Base-by-base conservation (phyloP, 2,113 vertebrate species). In the Mixornis gularis region DNA sequence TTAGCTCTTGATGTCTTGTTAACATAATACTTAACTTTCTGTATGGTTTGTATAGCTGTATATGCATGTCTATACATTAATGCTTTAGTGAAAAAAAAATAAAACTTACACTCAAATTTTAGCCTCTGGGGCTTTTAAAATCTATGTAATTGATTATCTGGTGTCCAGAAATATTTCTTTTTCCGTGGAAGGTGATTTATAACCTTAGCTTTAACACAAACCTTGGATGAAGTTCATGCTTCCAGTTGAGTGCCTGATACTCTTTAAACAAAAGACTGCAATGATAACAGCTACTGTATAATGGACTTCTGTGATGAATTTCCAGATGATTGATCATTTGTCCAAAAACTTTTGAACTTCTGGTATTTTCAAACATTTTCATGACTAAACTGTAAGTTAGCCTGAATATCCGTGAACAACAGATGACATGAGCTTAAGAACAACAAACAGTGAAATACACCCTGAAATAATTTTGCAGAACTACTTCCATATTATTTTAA, bases 221-320 rank as follows among this genome's bases (percentile, higher is more conserved):
- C 77, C 79, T 95, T 92, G 88, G 89, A 93, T 65, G 43, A 7
- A 94, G 70, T 89, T 90, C 62, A 41, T 87, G 58, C 80, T 89
- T 94, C 73, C 73, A 76, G 40, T 89, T 79, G 80, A 94, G 63
- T 76, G 63, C 44, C 44, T 89, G 89, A 79, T 95, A 85, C 34
- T 79, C n/a, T 92, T 88, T 84, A 92, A 95, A 92, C 76, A 95
- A 93, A 91, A 87, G 79, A 15, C 64, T 87, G 83, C 71, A 84
- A 90, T 46, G 46, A 80, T 84, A 86, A 93, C 72, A 86, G 77
- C 90, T 94, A 95, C 65, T 72, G 73, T 87, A 76, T 79, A 89
- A 92, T 76, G 84, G 86, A 43, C 38, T 93, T 72, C 55, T 79
- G 63, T 84, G 80, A 87, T 85, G 46, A 82, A 92, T 92, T 92